These are phyloP conservation scores for Chaetodon trifasciatus DNA, from an alignment of 2,797 vertebrate genomes.

Conservation along the genomic window DNA sequence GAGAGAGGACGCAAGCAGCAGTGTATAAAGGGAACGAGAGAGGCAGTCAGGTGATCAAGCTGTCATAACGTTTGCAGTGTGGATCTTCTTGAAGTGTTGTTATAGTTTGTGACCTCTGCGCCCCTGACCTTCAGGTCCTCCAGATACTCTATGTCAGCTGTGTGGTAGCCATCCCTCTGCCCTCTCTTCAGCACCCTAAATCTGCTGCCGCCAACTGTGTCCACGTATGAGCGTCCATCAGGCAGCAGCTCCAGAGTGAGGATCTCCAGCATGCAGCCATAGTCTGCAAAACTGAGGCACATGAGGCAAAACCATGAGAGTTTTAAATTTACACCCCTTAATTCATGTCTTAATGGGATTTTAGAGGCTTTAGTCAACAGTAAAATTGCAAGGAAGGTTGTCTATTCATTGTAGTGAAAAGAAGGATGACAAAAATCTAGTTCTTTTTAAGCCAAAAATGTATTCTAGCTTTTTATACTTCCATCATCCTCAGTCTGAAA, in stretches of 20 bases:
- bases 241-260: conserved; percentile 86
- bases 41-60: background rate
- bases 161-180: conserved; percentile 93
- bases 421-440: background rate
- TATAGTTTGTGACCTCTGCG: background rate
- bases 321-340: too few relatives aligned
- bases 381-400: background rate
- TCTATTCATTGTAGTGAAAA: background rate
- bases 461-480: background rate
- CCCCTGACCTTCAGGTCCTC: conserved; percentile 89
- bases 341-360: background rate
- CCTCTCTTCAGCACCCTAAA: conserved; percentile 90
- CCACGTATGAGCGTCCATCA: conserved; percentile 91
- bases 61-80: background rate
- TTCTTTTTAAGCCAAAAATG: background rate
- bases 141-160: conserved; percentile 91
- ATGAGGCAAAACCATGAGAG: background rate
- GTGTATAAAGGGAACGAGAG: background rate
- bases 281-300: conserved; percentile 90
- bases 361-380: background rate
- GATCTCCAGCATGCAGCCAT: conserved; percentile 93
- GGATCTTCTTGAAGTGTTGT: background rate
- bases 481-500: too few relatives aligned
- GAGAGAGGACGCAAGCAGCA: background rate
- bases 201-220: conserved; percentile 88